Evolutionary conservation across 92 coral and sea anemone genomes (phyloP).

Genomic region (Plumapathes pennacea): DNA sequence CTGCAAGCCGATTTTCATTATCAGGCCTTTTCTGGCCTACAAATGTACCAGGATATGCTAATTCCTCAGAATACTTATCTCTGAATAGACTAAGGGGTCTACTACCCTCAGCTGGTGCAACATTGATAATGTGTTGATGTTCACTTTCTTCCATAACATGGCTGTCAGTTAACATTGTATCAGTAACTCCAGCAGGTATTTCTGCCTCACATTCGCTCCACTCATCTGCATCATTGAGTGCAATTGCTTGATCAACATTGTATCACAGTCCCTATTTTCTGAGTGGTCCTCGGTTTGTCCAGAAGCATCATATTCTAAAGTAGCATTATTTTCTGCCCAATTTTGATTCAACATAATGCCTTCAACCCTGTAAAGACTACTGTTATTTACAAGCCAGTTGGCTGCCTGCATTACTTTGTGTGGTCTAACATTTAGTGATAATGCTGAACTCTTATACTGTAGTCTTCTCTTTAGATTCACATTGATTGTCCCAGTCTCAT

Average conservation of each 20-base stretch:
- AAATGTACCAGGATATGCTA: conserved; percentile 57
- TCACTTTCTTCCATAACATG: conserved; percentile 48
- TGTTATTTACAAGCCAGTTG: conserved; percentile 32
- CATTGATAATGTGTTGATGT: conserved; percentile 29
- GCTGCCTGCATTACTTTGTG: conserved; percentile 38
- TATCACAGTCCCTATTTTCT: too few species aligned
- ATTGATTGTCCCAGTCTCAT: conserved; percentile 17
- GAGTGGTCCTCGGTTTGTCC: too few species aligned
- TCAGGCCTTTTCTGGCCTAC: conserved; percentile 44
- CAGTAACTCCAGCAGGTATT: conserved; percentile 59
- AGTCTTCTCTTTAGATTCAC: conserved; percentile 23
- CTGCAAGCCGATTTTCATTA: conserved; percentile 26
- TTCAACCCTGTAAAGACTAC: conserved; percentile 26
- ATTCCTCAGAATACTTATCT: conserved; percentile 47
- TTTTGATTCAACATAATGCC: conserved; percentile 24
- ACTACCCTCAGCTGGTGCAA: conserved; percentile 59
- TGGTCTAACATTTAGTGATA: conserved; percentile 25
- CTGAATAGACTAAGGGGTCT: conserved; percentile 49
- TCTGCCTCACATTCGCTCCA: conserved; percentile 49
- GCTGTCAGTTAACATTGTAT: conserved; percentile 50
- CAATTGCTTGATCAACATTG: too few species aligned
- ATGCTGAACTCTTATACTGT: conserved; percentile 35
- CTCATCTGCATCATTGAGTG: too few species aligned
- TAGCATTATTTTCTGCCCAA: conserved; percentile 15
- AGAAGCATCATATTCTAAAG: background rate